A percentile compares a stretch with the other conserved stretches of the same genome.
Conservation (phyloP, 1,140 invertebrate species). For the Anoplolepis gracilipes region DNA sequence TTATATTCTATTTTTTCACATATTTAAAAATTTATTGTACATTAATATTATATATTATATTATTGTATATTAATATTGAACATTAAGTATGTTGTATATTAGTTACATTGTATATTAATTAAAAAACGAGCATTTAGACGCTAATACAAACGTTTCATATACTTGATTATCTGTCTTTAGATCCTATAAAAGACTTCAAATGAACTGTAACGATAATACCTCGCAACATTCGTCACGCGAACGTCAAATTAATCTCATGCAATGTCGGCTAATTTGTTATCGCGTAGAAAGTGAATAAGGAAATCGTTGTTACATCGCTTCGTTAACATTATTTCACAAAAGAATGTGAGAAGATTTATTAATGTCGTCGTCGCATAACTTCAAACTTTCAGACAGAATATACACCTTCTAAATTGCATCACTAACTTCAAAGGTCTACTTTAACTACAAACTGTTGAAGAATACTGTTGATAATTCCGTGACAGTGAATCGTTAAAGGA, state of each 20-base stretch:
- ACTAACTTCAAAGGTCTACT: conserved; percentile 41
- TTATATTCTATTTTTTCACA: neutral
- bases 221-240: conserved; percentile 51
- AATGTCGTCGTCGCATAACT: conserved; percentile 1
- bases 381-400: conserved; percentile 18
- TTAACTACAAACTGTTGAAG: neutral
- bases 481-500: conserved; percentile 48
- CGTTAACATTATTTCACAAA: conserved; percentile 49
- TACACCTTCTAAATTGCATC: conserved; percentile 56
- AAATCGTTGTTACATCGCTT: conserved; percentile 37
- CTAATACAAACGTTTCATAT: neutral
- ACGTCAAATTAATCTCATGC: conserved; percentile 49
- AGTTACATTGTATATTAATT: too few relatives aligned
- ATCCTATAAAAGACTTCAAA: conserved; percentile 33
- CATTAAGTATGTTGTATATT: too few relatives aligned
- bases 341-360: conserved; percentile 33
- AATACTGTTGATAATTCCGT: conserved; percentile 10
- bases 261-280: conserved; percentile 46
- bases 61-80: too few relatives aligned
- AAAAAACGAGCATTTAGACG: neutral
- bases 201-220: conserved; percentile 23
- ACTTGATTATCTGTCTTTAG: neutral
- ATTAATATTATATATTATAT: too few relatives aligned
- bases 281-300: conserved; percentile 29
- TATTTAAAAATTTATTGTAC: neutral